Base-by-base conservation (phyloP, 2,797 vertebrate genomes). In the Kryptopterus vitreolus region DNA sequence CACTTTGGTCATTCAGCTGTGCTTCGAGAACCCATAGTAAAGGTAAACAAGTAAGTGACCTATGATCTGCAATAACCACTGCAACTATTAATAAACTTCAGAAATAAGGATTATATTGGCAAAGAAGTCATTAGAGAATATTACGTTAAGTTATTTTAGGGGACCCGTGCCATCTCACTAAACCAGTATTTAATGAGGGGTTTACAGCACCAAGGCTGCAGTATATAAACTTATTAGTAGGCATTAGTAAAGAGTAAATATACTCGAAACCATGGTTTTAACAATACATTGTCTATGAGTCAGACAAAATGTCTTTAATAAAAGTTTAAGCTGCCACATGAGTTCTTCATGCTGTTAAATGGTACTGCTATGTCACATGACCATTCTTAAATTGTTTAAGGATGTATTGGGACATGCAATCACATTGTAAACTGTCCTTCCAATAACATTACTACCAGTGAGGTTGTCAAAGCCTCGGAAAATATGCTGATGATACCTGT, bases 21-120 rank as follows among this genome's bases (percentile, higher is more conserved):
- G n/a, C 31, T 74, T 74, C 33, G 2, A 18, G 9, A 26, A 29
- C 46, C 55, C 55, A 26, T 10, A 59, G 2, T 18, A 20, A 74
- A 59, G n/a, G 11, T 16, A 46, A 59, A 58, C 53, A 58, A 74
- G 31, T 24, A 43, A 74, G 43, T 50, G 46, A 66, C 48, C 8
- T 12, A 38, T 26, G 13, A 66, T 38, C 50, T 55, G 48, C 48
- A 52, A 33, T 50, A 65, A 63, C 4, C 12, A 35, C 26, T 15
- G 33, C n/a, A 24, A 74, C 35, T 26, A 74, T 43, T 74, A 46
- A 74, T 74, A 74, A 58, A 74, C 33, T 50, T 52, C 24, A 12
- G 8, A 59, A 59, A 35, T 6, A 15, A 58, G 33, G 53, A 58
- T 43, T 74, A 11, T 7, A 11, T 20, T 74, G 55, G 35, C 33